These are phyloP conservation scores for Colossoma macropomum DNA, from an alignment of 2,113 vertebrate species.

Conservation along the genomic window DNA sequence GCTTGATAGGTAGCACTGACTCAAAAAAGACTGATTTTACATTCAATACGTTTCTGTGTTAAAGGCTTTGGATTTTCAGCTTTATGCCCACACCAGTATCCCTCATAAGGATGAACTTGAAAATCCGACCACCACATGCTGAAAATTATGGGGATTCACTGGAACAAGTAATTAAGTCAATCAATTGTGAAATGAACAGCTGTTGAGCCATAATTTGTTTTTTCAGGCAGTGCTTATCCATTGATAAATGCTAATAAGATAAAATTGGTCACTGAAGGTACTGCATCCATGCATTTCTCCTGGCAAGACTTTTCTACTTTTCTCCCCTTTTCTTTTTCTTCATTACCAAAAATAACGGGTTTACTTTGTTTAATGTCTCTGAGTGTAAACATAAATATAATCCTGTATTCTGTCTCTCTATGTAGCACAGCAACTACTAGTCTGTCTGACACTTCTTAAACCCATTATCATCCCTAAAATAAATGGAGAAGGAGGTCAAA, in stretches of 20 bases:
- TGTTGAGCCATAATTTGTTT: slow-evolving; percentile 29
- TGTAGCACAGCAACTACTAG: not conserved
- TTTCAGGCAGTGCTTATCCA: slow-evolving; percentile 16
- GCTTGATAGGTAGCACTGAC: not conserved
- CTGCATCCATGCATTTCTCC: not conserved
- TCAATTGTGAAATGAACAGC: slow-evolving; percentile 34
- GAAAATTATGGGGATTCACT: slow-evolving; percentile 16
- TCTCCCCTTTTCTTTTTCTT: slow-evolving; percentile 1
- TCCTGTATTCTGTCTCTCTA: not conserved
- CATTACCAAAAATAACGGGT: not conserved
- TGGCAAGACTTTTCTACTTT: not conserved
- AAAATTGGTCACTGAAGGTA: not conserved
- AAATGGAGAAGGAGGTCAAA: slow-evolving; percentile 14
- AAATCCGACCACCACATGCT: slow-evolving; percentile 21
- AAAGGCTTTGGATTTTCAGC: not conserved
- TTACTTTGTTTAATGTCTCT: not conserved
- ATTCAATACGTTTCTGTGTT: not conserved
- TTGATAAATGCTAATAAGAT: slow-evolving; percentile 26
- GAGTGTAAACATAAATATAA: not conserved
- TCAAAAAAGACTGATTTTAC: slow-evolving; percentile 13
- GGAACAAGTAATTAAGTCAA: slow-evolving; percentile 33
- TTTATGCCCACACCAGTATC: slow-evolving; percentile 11
- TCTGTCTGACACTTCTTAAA: not conserved
- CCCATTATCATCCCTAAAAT: slow-evolving; percentile 7
- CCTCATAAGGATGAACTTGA: not conserved